These are phyloP conservation scores for Gymnocephalus cernua DNA, from an alignment of 2,113 vertebrate genomes.

Conservation along the genomic window DNA sequence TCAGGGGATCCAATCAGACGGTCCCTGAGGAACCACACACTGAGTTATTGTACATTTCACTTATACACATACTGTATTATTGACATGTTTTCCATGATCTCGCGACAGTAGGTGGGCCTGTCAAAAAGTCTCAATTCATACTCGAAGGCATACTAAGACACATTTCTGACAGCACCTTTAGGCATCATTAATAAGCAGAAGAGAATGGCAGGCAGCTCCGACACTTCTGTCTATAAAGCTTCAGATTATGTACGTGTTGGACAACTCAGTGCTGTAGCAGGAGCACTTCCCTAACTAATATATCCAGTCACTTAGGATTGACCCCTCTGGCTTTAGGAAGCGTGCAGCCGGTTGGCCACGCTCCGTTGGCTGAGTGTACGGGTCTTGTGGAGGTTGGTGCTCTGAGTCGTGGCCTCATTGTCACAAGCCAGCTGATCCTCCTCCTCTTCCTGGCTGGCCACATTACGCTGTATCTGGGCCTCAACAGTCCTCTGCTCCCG, in stretches of 20 bases:
- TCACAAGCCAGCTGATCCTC: conserved; percentile 5
- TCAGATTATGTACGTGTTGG: conserved; percentile 11
- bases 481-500: conserved; percentile 10
- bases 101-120: too few species aligned
- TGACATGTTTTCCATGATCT: too few species aligned
- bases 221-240: conserved; percentile 3
- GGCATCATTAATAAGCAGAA: conserved; percentile 13
- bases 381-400: background rate
- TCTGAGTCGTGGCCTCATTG: conserved; percentile 14
- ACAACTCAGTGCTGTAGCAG: conserved; percentile 3
- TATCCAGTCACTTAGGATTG: background rate
- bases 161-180: background rate
- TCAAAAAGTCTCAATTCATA: background rate
- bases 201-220: conserved; percentile 2
- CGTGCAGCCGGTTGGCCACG: conserved; percentile 83
- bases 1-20: background rate
- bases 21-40: background rate
- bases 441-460: background rate
- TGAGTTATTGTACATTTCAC: background rate
- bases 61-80: background rate
- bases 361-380: conserved; percentile 56
- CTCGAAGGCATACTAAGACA: background rate
- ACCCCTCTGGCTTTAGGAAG: conserved; percentile 75
- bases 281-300: conserved; percentile 24
- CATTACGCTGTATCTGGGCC: conserved; percentile 6